These are phyloP conservation scores for Tretioscincus oriximinensis DNA, from an alignment of 2,113 vertebrate genomes.

Conservation along the genomic window DNA sequence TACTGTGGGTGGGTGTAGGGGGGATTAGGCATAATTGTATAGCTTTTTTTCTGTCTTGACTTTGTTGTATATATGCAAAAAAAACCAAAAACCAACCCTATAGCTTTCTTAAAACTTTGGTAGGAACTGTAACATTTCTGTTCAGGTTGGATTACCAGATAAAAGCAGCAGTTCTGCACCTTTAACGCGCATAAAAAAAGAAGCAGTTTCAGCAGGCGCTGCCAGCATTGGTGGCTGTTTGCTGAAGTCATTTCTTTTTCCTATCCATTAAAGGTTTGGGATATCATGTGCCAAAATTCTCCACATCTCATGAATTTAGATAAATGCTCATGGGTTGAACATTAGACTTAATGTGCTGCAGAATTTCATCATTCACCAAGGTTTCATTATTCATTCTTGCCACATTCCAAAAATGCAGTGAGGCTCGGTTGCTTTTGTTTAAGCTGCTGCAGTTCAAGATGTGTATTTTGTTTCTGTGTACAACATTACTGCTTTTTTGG, in stretches of 20 bases:
- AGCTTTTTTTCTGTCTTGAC: too few species aligned
- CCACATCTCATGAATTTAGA: conserved; percentile 10
- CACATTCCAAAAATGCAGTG: not conserved
- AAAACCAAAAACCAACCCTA: too few species aligned
- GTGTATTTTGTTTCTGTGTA: not conserved
- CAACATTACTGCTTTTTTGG: not conserved
- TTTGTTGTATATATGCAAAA: too few species aligned
- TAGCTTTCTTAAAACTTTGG: not conserved
- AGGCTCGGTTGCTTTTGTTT: not conserved
- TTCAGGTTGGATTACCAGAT: too few species aligned
- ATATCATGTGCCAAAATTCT: not conserved
- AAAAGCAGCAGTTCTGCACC: too few species aligned
- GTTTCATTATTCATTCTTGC: not conserved
- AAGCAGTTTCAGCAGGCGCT: too few species aligned
- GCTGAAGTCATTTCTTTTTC: too few species aligned
- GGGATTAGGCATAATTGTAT: too few species aligned
- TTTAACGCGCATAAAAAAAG: too few species aligned
- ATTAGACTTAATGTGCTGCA: not conserved
- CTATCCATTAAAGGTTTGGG: not conserved
- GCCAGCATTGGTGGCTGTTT: too few species aligned
- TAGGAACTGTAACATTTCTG: not conserved
- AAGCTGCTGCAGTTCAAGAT: not conserved
- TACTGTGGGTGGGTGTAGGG: too few species aligned
- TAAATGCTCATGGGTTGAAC: not conserved
- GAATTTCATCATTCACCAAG: not conserved